Percentiles rank a stretch among this genome's conserved stretches.
Evolutionary conservation across 2,113 vertebrate species (phyloP).

Genomic region (Serilophus lunatus): DNA sequence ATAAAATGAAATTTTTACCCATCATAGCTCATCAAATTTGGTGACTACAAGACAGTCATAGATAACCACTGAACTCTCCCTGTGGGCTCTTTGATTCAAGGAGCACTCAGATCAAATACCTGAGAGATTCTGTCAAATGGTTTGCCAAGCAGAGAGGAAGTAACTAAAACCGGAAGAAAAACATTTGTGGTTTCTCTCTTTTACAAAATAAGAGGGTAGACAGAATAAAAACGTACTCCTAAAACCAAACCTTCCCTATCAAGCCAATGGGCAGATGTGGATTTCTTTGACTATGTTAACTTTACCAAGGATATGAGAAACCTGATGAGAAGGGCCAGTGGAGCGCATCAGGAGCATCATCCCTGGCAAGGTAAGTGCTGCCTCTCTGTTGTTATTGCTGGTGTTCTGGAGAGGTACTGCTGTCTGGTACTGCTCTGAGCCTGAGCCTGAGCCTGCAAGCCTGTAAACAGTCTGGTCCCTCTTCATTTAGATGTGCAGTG

Average conservation of each 20-base stretch:
- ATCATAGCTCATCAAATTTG: not conserved
- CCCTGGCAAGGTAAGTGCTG: not conserved
- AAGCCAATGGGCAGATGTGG: not conserved
- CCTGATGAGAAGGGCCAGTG: accelerated
- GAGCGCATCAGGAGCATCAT: not conserved
- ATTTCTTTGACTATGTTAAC: not conserved
- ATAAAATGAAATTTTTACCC: not conserved
- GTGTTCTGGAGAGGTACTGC: not conserved
- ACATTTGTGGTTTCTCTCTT: conserved; percentile 36
- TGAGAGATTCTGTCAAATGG: not conserved
- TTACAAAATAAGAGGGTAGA: not conserved
- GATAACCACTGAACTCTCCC: not conserved
- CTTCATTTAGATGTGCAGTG: accelerated
- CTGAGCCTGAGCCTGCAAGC: not conserved
- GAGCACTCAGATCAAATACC: not conserved
- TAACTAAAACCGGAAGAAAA: conserved; percentile 59
- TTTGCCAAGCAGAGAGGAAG: conserved; percentile 46
- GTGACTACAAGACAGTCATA: not conserved
- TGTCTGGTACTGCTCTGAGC: not conserved
- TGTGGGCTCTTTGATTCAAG: not conserved
- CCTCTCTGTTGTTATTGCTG: accelerated
- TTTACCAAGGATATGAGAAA: accelerated
- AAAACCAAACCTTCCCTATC: not conserved
- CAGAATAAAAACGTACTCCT: not conserved
- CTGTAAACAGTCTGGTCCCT: not conserved